phyloP scores from a whole-genome alignment of 2,797 vertebrate species.

The Mormyrops boulengeri region DNA sequence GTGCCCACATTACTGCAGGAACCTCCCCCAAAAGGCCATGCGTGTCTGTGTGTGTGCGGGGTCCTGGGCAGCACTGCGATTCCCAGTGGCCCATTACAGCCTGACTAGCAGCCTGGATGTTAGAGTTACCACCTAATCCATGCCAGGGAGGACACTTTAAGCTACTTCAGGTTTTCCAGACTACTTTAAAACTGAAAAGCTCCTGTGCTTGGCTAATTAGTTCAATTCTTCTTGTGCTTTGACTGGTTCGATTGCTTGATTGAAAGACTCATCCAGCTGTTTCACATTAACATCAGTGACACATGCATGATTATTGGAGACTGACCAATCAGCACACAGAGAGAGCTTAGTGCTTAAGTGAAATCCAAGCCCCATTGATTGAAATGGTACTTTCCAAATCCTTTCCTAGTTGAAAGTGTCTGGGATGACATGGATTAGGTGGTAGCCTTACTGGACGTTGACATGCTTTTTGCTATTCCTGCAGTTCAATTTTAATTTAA shows the following conservation, averaged over 20 bases:
- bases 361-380: background rate
- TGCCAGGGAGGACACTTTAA: background rate
- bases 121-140: background rate
- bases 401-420: background rate
- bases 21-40: background rate
- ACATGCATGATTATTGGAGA: background rate
- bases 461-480: background rate
- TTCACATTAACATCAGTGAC: background rate
- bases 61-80: background rate
- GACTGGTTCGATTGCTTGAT: background rate
- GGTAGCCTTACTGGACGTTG: background rate
- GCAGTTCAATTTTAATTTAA: background rate
- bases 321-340: background rate
- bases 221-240: background rate
- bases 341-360: background rate
- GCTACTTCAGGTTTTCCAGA: background rate
- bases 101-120: background rate
- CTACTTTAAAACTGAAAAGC: background rate
- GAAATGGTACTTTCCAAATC: background rate
- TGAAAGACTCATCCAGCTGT: background rate
- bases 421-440: background rate
- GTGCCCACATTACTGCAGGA: background rate
- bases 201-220: background rate
- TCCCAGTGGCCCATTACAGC: background rate
- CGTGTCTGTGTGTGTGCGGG: background rate